Evolutionary conservation across 2,888 invertebrate species (phyloP).

Genomic region (Drosophila demipolita): DNA sequence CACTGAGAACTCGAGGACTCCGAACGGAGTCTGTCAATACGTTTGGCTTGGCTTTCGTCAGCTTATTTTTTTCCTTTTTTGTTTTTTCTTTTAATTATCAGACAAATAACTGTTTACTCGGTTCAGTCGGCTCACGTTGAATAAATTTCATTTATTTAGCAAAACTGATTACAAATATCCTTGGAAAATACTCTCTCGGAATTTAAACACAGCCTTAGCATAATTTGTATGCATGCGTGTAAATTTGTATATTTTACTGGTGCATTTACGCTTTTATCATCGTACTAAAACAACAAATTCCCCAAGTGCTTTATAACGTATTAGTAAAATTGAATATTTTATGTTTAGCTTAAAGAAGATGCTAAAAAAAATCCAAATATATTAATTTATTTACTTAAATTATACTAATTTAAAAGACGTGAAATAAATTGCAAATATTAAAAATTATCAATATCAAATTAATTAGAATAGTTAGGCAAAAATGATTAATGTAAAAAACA

Average conservation of each 20-base stretch:
- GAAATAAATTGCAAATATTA: background rate
- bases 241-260: background rate
- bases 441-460: background rate
- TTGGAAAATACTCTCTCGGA: background rate
- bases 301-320: background rate
- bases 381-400: background rate
- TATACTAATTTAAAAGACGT: background rate
- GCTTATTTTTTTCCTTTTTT: background rate
- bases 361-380: background rate
- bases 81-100: constrained; percentile 30
- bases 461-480: background rate
- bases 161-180: constrained; percentile 16
- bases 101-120: constrained; percentile 14
- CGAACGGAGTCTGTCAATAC: constrained; percentile 36
- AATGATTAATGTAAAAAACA: background rate
- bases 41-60: constrained; percentile 9
- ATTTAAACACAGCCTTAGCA: background rate
- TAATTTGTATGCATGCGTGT: background rate
- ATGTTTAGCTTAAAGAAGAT: background rate
- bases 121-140: constrained; percentile 10
- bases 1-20: constrained; percentile 1
- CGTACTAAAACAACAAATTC: background rate
- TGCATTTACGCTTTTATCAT: background rate
- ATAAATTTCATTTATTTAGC: constrained; percentile 19
- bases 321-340: background rate